Evolutionary conservation across 2,113 vertebrate genomes (phyloP), one percentile per base, ranked within the genome.

Genomic region (Barnardius zonarius): DNA sequence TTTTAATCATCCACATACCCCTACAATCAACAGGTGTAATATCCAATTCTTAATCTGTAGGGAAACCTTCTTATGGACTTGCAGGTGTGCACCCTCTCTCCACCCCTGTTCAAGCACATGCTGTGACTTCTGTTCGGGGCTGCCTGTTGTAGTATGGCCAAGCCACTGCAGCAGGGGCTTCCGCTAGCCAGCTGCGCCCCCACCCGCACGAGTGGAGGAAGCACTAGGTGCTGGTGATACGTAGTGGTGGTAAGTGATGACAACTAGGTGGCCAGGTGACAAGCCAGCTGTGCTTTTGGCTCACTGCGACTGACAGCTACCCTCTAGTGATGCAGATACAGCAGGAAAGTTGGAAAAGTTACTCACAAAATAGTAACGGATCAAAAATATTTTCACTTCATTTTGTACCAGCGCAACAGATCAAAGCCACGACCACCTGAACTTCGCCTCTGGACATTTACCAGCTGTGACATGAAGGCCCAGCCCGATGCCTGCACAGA

Each of bases 271-370:
- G 86, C 70, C 44, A 51, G 68, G 64, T 35, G 74, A 78, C 37
- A 61, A 72, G 51, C 80, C 73, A 92, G 84, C 79, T 93, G 73
- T 91, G 89, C 81, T 82, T 91, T 76, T 63, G 73, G 67, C 41
- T 91, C 49, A 59, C 2, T 52, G 80, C 69, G 67, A 57, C 73
- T 28, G 62, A 89, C 62, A 95, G 88, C 88, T 90, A 86, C 90
- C 88, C 81, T 80, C 91, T 90, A 90, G 90, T 51, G 88, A 93
- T 51, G 43, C 78, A 91, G 74, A 91, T 73, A 70, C 64, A 96
- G 88, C 81, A 78, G 39, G 19, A 93, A 28, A 93, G 62, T 64
- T 8, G 2, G 57, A 90, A 55, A 78, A 92, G 83, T 78, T 89
- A 89, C n/a, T 78, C 78, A 91, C 64, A 85, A 75, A 93, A 79